Conservation (phyloP, 2,113 vertebrate species). For the Oreochromis spilurus region DNA sequence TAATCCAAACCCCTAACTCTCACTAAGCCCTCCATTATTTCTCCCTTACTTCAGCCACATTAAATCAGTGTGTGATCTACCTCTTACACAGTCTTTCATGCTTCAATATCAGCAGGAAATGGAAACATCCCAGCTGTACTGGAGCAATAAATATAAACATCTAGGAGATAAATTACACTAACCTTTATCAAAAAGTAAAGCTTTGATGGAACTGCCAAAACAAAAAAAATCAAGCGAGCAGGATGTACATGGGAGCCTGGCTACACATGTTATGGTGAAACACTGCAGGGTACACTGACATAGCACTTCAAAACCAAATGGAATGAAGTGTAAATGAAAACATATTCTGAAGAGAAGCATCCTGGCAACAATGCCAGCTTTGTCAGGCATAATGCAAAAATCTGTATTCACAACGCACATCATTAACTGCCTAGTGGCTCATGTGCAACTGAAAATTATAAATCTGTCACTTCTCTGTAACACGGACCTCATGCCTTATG, state of each 20-base stretch:
- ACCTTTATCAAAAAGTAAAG: constrained; percentile 55
- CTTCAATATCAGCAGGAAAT: constrained; percentile 39
- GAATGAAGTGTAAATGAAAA: constrained; percentile 39
- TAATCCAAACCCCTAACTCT: constrained; percentile 45
- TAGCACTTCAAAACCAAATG: constrained; percentile 1
- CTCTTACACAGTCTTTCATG: constrained; percentile 22
- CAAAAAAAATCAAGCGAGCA: background rate
- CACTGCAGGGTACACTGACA: background rate
- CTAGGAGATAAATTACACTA: constrained; percentile 47
- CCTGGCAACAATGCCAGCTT: constrained; percentile 3
- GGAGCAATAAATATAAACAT: constrained; percentile 59
- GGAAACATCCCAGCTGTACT: constrained; percentile 44
- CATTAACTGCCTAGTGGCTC: constrained; percentile 47
- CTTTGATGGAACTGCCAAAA: background rate
- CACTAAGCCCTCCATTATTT: constrained; percentile 38
- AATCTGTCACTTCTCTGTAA: constrained; percentile 49
- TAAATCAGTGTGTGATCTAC: constrained; percentile 33
- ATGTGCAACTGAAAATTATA: constrained; percentile 39
- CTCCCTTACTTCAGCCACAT: constrained; percentile 41
- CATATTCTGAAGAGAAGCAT: constrained; percentile 1
- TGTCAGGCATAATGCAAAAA: constrained; percentile 33
- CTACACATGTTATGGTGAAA: background rate
- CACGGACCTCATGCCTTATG: constrained; percentile 9
- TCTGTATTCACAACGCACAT: constrained; percentile 53
- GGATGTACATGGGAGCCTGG: background rate